Base-by-base conservation (phyloP, 2,797 vertebrate species). In the Vireo griseus region DNA sequence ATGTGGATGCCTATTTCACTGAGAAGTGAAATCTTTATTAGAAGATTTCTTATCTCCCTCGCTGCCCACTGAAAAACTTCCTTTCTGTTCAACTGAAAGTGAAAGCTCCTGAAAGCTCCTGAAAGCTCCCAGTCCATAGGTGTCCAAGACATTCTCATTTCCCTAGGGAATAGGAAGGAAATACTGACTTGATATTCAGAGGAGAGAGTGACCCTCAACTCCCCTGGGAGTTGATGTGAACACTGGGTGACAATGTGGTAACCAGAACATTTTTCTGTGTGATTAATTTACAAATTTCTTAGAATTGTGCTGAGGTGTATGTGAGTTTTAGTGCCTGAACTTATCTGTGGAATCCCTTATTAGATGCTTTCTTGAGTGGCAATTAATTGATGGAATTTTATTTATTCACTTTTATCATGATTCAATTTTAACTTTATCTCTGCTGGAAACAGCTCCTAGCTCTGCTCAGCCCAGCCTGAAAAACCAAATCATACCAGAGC, bases 11-110 rank as follows among this genome's bases (percentile, higher is more conserved):
- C 72, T 69, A 39, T 78, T 91, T 85, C 91, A 63, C 17, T 61
- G 82, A 74, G 50, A 85, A 95, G 54, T 87, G 58, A 91, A 95
- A 87, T 71, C 67, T 94, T 86, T 74, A 90, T 93, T 94, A 89
- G 78, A 85, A 69, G 57, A 80, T 87, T 92, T 90, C 77, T 96
- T 94, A 90, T 92, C 92, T 90, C 47, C 39, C 33, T 88, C 68
- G 50, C 35, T 92, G 42, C 55, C 84, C 65, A 73, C n/a, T 73
- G 87, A 73, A 92, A 92, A 94, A 76, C 62, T 82, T 74, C 35
- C 67, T 69, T 90, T 89, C 33, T 81, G 33, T 35, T 88, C 57
- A 50, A 26, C 3, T 29, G 20, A 54, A 91, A 88, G 31, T 25
- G 33, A 63, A 79, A 62, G 26, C 33, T 91, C 59, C 59, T 79